Base-by-base conservation (phyloP, 1,140 invertebrate genomes). In the Heliconius nattereri region DNA sequence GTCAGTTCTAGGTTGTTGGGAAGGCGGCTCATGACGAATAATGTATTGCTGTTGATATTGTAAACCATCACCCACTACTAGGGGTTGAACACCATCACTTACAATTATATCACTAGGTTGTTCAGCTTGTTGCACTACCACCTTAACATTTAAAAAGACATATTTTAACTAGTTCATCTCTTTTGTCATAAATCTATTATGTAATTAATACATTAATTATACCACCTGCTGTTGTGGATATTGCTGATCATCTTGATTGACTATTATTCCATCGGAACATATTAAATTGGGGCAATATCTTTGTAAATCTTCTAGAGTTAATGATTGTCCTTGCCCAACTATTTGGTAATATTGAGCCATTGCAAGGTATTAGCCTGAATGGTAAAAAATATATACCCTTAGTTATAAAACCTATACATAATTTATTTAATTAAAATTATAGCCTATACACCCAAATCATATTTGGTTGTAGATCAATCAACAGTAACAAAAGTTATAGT, bases 331-430 rank as follows among this genome's bases (percentile, higher is more conserved):
- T 90, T 92, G 92, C 85, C 92, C 92, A 89, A 94, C 92, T 87
- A 94, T 94, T 80, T 94, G 92, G 84, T 92, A 94, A 89, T 91
- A 94, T 86, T 94, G 92, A 90, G 92, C 91, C 92, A 94, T 94
- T 86, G 85, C 90, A 89, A 90, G 83, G 75, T 79, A 83, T 94
- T 90, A 94, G 79, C 92, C 91, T 94, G 84, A 80, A 89, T 90
- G 75, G 19, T 72, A 79, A 79, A 76, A 37, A 45, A 78, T 23
- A 75, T 23, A 23, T 23, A 45, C n/a, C n/a, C 2, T 60, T 26
- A 60, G n/a, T 60, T 23, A 23, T 8, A 13, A 66, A 66, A 29
- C 16, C 23, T 29, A 29, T 26, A 66, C 9, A 26, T 16, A 1
- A 66, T 66, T 5, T 29, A 13, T 66, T 66, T 11, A 66, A 26